Evolutionary conservation across 2,113 vertebrate genomes (phyloP).

Genomic region (Actenoides hombroni): DNA sequence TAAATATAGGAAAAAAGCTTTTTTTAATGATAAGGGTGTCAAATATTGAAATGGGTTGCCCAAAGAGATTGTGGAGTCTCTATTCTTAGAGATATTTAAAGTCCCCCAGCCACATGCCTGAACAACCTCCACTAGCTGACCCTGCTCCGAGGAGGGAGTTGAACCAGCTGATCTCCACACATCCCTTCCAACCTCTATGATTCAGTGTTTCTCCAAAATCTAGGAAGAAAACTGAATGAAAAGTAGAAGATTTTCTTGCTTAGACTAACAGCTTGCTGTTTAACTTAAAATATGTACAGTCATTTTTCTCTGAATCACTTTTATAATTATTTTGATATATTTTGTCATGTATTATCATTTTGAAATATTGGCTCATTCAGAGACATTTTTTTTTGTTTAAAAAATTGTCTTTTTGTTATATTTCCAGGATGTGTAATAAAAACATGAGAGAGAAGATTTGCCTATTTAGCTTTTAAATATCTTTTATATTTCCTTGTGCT

Average conservation of each 20-base stretch:
- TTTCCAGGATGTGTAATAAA: constrained; percentile 39
- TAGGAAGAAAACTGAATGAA: background rate
- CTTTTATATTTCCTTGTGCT: background rate
- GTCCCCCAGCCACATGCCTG: background rate
- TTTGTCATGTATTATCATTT: constrained; percentile 64
- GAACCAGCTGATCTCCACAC: background rate
- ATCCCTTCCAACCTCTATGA: background rate
- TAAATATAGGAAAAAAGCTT: background rate
- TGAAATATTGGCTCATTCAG: constrained; percentile 46
- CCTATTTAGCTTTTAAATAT: background rate
- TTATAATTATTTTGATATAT: constrained; percentile 65
- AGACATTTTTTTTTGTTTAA: background rate
- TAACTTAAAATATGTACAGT: constrained; percentile 61
- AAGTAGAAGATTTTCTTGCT: background rate
- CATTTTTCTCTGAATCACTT: constrained; percentile 55
- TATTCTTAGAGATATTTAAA: background rate
- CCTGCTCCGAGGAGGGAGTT: background rate
- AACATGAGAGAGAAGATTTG: constrained; percentile 16
- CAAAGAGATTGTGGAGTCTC: background rate
- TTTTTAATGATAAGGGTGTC: background rate
- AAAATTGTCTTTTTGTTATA: constrained; percentile 40
- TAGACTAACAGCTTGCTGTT: constrained; percentile 56
- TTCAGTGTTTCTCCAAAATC: background rate
- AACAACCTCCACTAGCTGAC: background rate
- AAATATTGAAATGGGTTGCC: background rate